Conservation (phyloP, 1,140 invertebrate species). For the Brachionus koreanus region DNA sequence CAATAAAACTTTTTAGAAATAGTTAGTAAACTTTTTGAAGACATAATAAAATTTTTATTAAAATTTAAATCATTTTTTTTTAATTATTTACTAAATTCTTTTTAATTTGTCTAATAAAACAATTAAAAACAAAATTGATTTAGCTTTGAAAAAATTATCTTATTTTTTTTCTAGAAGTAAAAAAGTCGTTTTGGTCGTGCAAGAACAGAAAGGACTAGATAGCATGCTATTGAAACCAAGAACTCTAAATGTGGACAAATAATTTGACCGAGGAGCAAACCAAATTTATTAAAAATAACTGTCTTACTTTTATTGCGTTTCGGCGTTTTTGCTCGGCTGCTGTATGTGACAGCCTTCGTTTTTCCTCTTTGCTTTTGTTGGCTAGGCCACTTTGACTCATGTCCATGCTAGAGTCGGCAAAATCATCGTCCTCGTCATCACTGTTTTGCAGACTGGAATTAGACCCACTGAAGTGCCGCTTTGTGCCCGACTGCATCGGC, state of each 20-base stretch:
- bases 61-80: too few species aligned
- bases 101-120: too few species aligned
- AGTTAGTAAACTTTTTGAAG: too few species aligned
- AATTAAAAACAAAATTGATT: too few species aligned
- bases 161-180: too few species aligned
- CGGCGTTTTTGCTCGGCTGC: slow-evolving; percentile 44
- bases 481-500: background rate
- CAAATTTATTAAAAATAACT: background rate
- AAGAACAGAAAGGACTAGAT: too few species aligned
- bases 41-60: too few species aligned
- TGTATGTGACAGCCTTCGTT: slow-evolving; percentile 31
- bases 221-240: too few species aligned
- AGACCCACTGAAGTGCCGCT: slow-evolving; percentile 33
- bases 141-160: too few species aligned
- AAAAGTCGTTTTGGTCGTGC: too few species aligned
- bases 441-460: slow-evolving; percentile 38
- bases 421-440: slow-evolving; percentile 38
- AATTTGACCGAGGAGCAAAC: background rate
- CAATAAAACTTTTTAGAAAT: too few species aligned
- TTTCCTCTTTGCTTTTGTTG: slow-evolving; percentile 1
- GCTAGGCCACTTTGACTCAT: background rate
- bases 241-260: background rate
- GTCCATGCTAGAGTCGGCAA: background rate
- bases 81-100: too few species aligned
- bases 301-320: slow-evolving; percentile 42